These are phyloP conservation scores for Tetranychus urticae DNA, from an alignment of 1,140 invertebrate species.

Conservation along the genomic window DNA sequence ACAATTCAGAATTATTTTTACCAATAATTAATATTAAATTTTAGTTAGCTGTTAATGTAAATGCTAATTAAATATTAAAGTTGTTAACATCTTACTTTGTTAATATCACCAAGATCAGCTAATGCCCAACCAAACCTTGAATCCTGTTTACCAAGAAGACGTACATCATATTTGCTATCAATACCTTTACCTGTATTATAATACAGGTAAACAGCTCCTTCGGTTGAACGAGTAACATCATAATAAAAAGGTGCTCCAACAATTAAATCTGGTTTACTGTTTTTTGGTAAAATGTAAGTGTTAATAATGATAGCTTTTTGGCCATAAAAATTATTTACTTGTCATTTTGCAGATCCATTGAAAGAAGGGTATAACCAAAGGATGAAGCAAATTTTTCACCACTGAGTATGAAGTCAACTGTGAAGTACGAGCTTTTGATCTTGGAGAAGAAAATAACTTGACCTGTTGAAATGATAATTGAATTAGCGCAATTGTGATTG, in stretches of 20 bases:
- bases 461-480: not conserved
- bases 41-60: no score
- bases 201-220: conserved; percentile 76
- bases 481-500: not conserved
- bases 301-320: not conserved
- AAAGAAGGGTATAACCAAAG: conserved; percentile 62
- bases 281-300: not conserved
- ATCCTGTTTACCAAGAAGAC: conserved; percentile 40
- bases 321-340: conserved; percentile 27
- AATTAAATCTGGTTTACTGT: conserved; percentile 52
- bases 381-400: conserved; percentile 21
- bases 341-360: conserved; percentile 64
- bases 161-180: conserved; percentile 17
- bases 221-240: conserved; percentile 31
- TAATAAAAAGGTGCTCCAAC: conserved; percentile 82
- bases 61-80: not conserved
- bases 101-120: conserved; percentile 62
- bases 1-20: not conserved
- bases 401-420: conserved; percentile 9
- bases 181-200: conserved; percentile 25
- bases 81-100: conserved; percentile 32
- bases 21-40: not conserved
- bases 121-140: conserved; percentile 64
- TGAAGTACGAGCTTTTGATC: conserved; percentile 21
- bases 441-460: conserved; percentile 50